These are phyloP conservation scores for Trachelus troglodyta DNA, from an alignment of 2,888 invertebrate species.

Conservation along the genomic window DNA sequence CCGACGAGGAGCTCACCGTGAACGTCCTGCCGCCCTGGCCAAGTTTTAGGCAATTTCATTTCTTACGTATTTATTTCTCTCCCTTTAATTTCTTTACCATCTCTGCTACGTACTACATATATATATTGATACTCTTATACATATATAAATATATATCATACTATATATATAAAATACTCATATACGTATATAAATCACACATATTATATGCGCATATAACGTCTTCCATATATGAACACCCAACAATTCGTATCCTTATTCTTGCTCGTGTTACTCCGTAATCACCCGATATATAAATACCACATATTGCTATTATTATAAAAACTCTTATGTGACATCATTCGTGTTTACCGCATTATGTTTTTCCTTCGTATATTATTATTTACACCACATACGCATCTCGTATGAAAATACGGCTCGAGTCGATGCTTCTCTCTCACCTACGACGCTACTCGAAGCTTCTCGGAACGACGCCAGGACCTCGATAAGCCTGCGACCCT, in stretches of 20 bases:
- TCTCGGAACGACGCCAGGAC: not conserved
- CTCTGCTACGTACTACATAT: conserved; percentile 32
- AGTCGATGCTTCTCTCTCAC: not conserved
- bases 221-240: not conserved
- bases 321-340: not conserved
- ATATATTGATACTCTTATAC: conserved; percentile 2
- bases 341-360: not conserved
- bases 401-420: conserved; percentile 12
- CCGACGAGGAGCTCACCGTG: conserved; percentile 66
- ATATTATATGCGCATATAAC: conserved; percentile 8
- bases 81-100: conserved; percentile 50
- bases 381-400: conserved; percentile 19
- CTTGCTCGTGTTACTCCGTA: not conserved
- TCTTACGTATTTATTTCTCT: conserved; percentile 65
- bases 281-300: conserved; percentile 11
- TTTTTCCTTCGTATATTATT: conserved; percentile 20
- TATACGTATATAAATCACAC: conserved; percentile 24
- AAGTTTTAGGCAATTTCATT: conserved; percentile 67
- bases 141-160: conserved; percentile 3
- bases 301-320: conserved; percentile 18
- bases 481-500: not conserved
- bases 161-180: conserved; percentile 5
- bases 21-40: conserved; percentile 66
- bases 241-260: not conserved
- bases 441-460: not conserved